A percentile compares a stretch with the other conserved stretches of the same genome.
These are phyloP conservation scores for Cheilosia urbana DNA, from an alignment of 2,888 invertebrate species.

Conservation along the genomic window DNA sequence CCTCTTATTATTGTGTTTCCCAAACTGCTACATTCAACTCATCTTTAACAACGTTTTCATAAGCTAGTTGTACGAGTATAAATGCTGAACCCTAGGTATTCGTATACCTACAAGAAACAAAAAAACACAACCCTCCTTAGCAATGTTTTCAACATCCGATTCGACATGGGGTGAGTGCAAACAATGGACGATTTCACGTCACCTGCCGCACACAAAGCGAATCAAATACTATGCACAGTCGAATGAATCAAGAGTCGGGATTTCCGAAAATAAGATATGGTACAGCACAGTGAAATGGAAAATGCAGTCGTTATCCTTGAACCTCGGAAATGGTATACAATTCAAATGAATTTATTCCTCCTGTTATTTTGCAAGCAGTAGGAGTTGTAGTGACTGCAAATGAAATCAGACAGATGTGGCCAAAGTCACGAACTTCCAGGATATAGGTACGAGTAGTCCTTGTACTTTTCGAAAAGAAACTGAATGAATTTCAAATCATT, in stretches of 20 bases:
- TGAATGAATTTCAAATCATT: too few relatives aligned
- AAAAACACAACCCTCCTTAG: conserved; percentile 71
- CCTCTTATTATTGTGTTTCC: conserved; percentile 26
- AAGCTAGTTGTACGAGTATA: conserved; percentile 35
- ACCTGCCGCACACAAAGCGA: conserved; percentile 83
- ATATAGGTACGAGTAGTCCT: background rate
- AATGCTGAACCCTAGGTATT: conserved; percentile 40
- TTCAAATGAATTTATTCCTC: conserved; percentile 24
- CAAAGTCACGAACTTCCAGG: background rate
- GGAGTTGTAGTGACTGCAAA: conserved; percentile 16
- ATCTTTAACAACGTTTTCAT: conserved; percentile 69
- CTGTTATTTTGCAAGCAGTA: conserved; percentile 30
- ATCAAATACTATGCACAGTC: conserved; percentile 71
- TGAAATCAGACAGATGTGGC: conserved; percentile 40
- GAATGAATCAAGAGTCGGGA: conserved; percentile 69
- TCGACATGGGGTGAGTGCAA: conserved; percentile 77
- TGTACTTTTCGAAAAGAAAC: too few relatives aligned
- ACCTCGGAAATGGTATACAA: conserved; percentile 21
- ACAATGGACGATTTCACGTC: conserved; percentile 84
- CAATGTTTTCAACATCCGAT: conserved; percentile 76
- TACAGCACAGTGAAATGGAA: conserved; percentile 4
- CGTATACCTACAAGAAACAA: conserved; percentile 8
- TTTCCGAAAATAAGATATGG: conserved; percentile 65
- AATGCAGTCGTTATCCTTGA: conserved; percentile 24
- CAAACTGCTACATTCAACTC: conserved; percentile 70